A percentile compares a stretch with the other conserved stretches of the same genome.
Evolutionary conservation across 2,888 invertebrate species (phyloP).

Genomic region (Ligdia adustata): DNA sequence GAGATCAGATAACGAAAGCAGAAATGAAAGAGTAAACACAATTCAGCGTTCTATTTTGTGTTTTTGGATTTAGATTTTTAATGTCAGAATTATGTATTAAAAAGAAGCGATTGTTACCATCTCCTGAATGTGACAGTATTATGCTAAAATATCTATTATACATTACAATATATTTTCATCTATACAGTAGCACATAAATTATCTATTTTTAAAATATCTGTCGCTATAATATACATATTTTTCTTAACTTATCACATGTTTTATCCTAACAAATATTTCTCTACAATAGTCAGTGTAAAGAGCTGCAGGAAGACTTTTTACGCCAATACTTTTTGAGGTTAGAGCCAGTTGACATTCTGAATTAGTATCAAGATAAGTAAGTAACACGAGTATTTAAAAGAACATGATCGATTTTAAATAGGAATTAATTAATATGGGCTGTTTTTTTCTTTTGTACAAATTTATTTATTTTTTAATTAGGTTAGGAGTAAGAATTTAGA

Average conservation of each 20-base stretch:
- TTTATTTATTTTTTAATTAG: too few relatives aligned
- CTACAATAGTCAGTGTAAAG: conserved; percentile 83
- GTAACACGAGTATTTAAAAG: too few relatives aligned
- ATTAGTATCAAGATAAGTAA: conserved; percentile 20
- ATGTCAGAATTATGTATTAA: too few relatives aligned
- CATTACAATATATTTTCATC: conserved; percentile 55
- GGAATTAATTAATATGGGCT: too few relatives aligned
- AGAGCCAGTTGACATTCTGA: conserved; percentile 29
- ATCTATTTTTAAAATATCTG: conserved; percentile 65
- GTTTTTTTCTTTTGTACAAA: neutral
- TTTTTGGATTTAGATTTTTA: too few relatives aligned
- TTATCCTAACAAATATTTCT: conserved; percentile 79
- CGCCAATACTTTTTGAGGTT: conserved; percentile 50
- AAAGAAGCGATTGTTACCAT: conserved; percentile 41
- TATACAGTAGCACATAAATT: conserved; percentile 69
- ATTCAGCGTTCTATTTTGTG: too few relatives aligned
- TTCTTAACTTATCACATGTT: conserved; percentile 78
- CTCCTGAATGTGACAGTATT: conserved; percentile 41
- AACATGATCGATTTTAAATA: too few relatives aligned
- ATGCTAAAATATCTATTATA: conserved; percentile 55
- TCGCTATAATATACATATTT: conserved; percentile 66
- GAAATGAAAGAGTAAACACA: too few relatives aligned
- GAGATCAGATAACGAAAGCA: too few relatives aligned
- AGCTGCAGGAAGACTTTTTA: conserved; percentile 83
- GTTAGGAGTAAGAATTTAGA: too few relatives aligned